Base-by-base conservation (phyloP, 2,888 invertebrate genomes). In the Aromia moschata region DNA sequence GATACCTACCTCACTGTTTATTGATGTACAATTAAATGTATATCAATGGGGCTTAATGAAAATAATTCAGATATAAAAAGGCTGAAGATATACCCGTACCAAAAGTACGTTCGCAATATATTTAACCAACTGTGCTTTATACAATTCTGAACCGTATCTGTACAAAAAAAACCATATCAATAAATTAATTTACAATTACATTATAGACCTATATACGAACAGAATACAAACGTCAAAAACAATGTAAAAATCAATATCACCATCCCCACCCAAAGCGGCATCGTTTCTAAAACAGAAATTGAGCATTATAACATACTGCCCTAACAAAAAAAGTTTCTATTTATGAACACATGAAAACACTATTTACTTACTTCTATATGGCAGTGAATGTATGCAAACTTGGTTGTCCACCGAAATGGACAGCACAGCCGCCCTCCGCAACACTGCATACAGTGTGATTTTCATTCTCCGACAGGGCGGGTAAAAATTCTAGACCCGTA, bases 351-450 rank as follows among this genome's bases (percentile, higher is more conserved):
- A 25, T 25, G 20, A 46, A 11, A 45, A 43, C 9, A n/a, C 10
- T 9, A 2, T 31, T 45, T 67, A 85, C 90, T 86, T 78, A 93
- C 93, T 86, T 82, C 90, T 86, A 74, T 87, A 86, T 46, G 92
- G 91, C 81, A 96, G 85, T 77, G 90, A 91, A 83, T 95, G 95
- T 77, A 96, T 90, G 79, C 91, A 91, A 69, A 96, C 89, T 81
- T 91, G 90, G 83, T 97, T 97, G 85, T 98, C 98, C 31, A 96
- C 95, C 17, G 96, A 96, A 75, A 98, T 95, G 78, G 96, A 96
- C 67, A 98, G 85, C 67, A 97, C 90, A 38, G 96, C 94, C 52
- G 94, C 92, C n/a, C 80, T 94, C 93, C 43, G 89, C 84, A 74
- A 89, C 87, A 74, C 88, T 87, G 12, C 89, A 88, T 60, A 92